Conservation (phyloP, 2,888 invertebrate species). For the Priocnemis perturbator region DNA sequence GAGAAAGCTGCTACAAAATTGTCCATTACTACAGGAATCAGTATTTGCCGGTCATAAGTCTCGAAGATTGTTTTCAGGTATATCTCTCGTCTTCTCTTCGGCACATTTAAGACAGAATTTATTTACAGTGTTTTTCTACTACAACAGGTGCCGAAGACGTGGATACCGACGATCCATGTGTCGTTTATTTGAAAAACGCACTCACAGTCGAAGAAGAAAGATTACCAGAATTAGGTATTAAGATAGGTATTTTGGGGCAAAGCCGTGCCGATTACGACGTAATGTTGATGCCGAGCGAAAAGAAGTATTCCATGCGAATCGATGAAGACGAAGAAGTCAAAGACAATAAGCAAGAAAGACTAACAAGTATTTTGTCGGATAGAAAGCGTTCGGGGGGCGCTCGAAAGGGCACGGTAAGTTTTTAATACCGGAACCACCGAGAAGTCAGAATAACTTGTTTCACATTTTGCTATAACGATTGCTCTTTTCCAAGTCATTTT, state of each 20-base stretch:
- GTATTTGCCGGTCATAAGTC: slow-evolving; percentile 73
- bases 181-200: slow-evolving; percentile 77
- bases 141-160: slow-evolving; percentile 68
- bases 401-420: slow-evolving; percentile 22
- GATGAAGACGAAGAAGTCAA: slow-evolving; percentile 24
- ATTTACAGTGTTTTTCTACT: too few species aligned
- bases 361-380: slow-evolving; percentile 11
- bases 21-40: slow-evolving; percentile 79
- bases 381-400: not conserved
- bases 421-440: too few species aligned
- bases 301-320: slow-evolving; percentile 8
- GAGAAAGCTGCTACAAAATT: slow-evolving; percentile 78
- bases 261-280: slow-evolving; percentile 78
- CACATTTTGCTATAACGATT: too few species aligned
- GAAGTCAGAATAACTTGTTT: too few species aligned
- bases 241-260: slow-evolving; percentile 80
- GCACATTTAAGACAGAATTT: too few species aligned
- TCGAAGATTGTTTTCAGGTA: too few species aligned
- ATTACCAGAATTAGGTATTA: slow-evolving; percentile 74
- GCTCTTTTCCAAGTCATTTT: too few species aligned
- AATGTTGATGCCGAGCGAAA: slow-evolving; percentile 78
- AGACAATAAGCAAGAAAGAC: slow-evolving; percentile 20
- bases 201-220: slow-evolving; percentile 78
- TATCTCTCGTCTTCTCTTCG: too few species aligned
- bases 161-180: slow-evolving; percentile 73